Percentiles rank a stretch among this genome's conserved stretches.
Evolutionary conservation across 2,113 vertebrate genomes (phyloP).

Genomic region (Hippocampus mohnikei): DNA sequence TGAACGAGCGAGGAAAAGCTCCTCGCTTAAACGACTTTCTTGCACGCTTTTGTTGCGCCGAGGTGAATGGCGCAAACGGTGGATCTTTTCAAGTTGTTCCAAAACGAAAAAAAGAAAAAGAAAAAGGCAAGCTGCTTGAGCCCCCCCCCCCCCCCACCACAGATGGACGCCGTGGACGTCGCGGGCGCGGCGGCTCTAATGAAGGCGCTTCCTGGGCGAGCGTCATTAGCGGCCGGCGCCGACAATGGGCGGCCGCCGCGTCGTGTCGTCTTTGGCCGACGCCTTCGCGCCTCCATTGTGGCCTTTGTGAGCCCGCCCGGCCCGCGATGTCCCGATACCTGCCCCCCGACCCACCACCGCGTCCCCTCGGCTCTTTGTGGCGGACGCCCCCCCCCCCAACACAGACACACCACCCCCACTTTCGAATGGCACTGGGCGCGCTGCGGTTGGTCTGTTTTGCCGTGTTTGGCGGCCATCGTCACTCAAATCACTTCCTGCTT

Average conservation of each 20-base stretch:
- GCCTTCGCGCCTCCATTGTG: slow-evolving; percentile 71
- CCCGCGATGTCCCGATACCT: slow-evolving; percentile 58
- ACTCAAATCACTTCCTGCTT: too few relatives aligned
- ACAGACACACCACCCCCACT: background rate
- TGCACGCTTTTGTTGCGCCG: too few relatives aligned
- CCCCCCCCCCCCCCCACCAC: too few relatives aligned
- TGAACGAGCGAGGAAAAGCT: too few relatives aligned
- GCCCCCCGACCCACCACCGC: too few relatives aligned
- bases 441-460: slow-evolving; percentile 68
- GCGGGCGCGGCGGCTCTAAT: slow-evolving; percentile 64
- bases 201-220: slow-evolving; percentile 48
- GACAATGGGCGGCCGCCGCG: slow-evolving; percentile 61
- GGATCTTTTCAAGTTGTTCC: too few relatives aligned
- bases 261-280: slow-evolving; percentile 60
- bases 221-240: slow-evolving; percentile 72
- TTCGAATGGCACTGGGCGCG: slow-evolving; percentile 30
- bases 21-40: too few relatives aligned
- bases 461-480: slow-evolving; percentile 63
- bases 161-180: background rate
- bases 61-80: too few relatives aligned
- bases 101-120: too few relatives aligned
- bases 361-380: slow-evolving; percentile 61
- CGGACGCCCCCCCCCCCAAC: slow-evolving; percentile 29
- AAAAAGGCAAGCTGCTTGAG: too few relatives aligned
- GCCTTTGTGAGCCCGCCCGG: slow-evolving; percentile 73